Conservation (phyloP, 2,113 vertebrate genomes). For the Melanotaenia duboulayi region DNA sequence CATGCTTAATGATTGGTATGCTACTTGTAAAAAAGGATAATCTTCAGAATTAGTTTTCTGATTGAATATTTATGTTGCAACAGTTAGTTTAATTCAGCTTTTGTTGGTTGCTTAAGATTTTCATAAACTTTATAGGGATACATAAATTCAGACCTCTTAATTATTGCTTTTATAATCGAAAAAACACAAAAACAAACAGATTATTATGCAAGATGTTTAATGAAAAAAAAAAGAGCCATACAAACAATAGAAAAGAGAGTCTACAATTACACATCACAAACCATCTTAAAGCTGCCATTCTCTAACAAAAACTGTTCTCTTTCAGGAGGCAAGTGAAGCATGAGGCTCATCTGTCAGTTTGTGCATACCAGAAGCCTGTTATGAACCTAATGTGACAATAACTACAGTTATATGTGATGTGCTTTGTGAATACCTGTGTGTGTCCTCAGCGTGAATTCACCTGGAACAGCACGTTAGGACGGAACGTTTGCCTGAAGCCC, state of each 20-base stretch:
- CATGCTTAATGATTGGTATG: conserved; percentile 11
- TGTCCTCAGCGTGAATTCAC: conserved; percentile 92
- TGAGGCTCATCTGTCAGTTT: conserved; percentile 8
- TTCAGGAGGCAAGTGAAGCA: conserved; percentile 35
- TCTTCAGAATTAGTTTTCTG: neutral
- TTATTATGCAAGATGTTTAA: neutral
- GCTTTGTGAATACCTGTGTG: conserved; percentile 11
- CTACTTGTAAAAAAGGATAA: conserved; percentile 8
- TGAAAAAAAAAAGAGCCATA: neutral
- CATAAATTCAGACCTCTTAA: neutral
- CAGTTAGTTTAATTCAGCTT: neutral
- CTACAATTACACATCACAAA: neutral
- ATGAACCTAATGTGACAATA: conserved; percentile 8
- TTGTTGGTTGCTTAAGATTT: neutral
- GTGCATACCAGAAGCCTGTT: neutral
- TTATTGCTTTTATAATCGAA: neutral
- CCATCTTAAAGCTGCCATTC: conserved; percentile 9
- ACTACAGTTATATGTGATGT: conserved; percentile 21
- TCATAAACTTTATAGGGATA: neutral
- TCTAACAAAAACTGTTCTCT: conserved; percentile 3
- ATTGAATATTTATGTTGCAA: neutral
- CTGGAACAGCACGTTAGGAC: conserved; percentile 94
- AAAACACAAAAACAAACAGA: conserved; percentile 1
- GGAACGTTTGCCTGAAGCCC: conserved; percentile 89
- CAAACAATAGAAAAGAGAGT: neutral